A percentile compares a stretch with the other conserved stretches of the same genome.
Evolutionary conservation across 2,888 invertebrate species (phyloP).

Genomic region (Plagodis dolabraria): DNA sequence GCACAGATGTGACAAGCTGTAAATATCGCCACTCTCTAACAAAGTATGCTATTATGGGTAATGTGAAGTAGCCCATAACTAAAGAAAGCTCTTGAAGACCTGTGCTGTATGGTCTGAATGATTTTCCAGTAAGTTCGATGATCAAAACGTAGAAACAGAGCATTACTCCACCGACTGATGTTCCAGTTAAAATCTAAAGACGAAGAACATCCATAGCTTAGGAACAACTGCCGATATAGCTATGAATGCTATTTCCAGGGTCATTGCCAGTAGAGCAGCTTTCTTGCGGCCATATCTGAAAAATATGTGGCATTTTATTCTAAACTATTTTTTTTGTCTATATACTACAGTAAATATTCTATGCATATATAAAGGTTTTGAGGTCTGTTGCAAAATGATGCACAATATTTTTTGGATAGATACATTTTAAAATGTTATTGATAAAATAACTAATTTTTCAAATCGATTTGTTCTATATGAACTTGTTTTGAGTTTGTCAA

Average conservation of each 20-base stretch:
- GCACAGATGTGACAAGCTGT: slow-evolving; percentile 82
- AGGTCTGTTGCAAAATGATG: too few species aligned
- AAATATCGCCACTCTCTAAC: slow-evolving; percentile 86
- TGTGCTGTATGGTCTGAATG: slow-evolving; percentile 80
- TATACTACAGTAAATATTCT: too few species aligned
- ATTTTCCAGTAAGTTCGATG: slow-evolving; percentile 86
- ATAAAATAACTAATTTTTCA: too few species aligned
- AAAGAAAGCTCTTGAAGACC: slow-evolving; percentile 84
- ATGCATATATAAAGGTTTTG: too few species aligned
- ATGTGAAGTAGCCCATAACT: slow-evolving; percentile 80
- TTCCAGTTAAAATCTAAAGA: slow-evolving; percentile 85
- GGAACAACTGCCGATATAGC: slow-evolving; percentile 82
- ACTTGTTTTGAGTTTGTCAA: background rate
- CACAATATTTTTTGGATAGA: too few species aligned
- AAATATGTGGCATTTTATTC: background rate
- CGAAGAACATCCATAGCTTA: slow-evolving; percentile 85
- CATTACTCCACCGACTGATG: slow-evolving; percentile 87
- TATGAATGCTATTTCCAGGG: slow-evolving; percentile 83
- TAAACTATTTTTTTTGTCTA: background rate
- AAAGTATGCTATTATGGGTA: slow-evolving; percentile 85
- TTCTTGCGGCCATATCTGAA: slow-evolving; percentile 87
- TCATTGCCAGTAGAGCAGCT: slow-evolving; percentile 84
- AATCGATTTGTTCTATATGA: too few species aligned
- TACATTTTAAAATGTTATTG: too few species aligned
- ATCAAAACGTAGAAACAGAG: slow-evolving; percentile 87